phyloP scores from a whole-genome alignment of 2,888 invertebrate species.

The Tenodera sinensis region DNA sequence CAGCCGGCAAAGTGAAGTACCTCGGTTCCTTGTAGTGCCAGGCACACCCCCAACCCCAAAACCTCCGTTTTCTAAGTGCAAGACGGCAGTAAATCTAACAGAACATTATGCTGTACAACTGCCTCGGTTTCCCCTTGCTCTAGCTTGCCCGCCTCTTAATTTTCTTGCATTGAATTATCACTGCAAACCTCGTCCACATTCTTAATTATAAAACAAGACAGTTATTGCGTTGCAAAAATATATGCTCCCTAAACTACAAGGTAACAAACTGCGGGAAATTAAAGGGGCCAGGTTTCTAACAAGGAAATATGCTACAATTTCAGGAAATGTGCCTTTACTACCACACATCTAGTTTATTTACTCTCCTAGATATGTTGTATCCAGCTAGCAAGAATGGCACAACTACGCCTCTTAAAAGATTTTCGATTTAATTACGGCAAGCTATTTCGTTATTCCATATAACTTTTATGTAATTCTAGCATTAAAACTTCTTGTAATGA shows the following conservation, averaged over 20 bases:
- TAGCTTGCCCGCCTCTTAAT: not conserved
- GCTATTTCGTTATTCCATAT: too few species aligned
- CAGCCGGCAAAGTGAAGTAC: not conserved
- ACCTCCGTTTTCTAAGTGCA: conserved; percentile 1
- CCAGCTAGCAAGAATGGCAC: too few species aligned
- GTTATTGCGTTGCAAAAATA: not conserved
- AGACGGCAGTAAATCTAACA: conserved; percentile 16
- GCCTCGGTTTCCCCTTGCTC: not conserved
- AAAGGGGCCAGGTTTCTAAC: too few species aligned
- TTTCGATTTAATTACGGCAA: too few species aligned
- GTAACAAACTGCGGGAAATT: not conserved
- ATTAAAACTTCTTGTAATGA: too few species aligned
- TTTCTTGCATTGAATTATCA: conserved; percentile 4
- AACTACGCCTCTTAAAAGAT: too few species aligned
- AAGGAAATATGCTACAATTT: too few species aligned
- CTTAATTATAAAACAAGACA: conserved; percentile 15
- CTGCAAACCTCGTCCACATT: not conserved
- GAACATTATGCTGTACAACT: conserved; percentile 3
- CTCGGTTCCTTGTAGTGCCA: not conserved
- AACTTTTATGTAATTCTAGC: too few species aligned
- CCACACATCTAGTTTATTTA: too few species aligned
- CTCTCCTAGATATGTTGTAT: too few species aligned
- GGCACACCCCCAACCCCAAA: not conserved
- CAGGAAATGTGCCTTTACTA: too few species aligned
- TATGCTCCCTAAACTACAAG: not conserved